Conservation (phyloP, 2,113 vertebrate genomes). For the Sylvietta virens region DNA sequence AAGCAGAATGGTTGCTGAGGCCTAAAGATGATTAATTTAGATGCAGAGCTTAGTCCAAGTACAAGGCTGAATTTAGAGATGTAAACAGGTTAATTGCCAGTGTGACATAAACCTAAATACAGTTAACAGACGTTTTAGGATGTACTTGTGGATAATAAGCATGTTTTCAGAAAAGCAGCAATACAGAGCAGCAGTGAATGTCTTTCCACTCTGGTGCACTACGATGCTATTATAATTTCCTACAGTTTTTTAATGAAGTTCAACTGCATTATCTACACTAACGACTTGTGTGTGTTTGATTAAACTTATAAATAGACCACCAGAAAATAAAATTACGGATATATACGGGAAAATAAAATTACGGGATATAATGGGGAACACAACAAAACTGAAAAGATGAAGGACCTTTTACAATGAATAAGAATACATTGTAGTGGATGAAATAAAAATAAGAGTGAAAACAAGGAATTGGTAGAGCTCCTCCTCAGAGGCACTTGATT, state of each 20-base stretch:
- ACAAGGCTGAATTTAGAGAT: background rate
- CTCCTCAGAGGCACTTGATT: background rate
- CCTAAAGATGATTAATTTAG: background rate
- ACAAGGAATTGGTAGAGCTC: background rate
- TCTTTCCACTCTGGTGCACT: background rate
- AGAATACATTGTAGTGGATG: background rate
- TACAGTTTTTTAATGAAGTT: constrained; percentile 16
- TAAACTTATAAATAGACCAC: background rate
- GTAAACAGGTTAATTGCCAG: background rate
- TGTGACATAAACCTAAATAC: background rate
- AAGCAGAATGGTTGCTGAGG: background rate
- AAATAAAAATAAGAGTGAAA: background rate
- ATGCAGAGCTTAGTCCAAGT: background rate
- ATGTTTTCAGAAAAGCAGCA: background rate
- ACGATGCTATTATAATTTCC: background rate
- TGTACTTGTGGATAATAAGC: background rate
- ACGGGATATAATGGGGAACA: background rate
- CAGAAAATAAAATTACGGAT: constrained; percentile 5
- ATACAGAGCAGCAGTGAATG: background rate
- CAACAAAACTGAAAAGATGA: background rate
- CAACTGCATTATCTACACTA: background rate
- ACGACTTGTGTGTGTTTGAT: background rate
- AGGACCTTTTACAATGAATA: background rate
- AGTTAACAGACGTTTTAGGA: background rate
- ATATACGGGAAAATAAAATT: constrained; percentile 25